Evolutionary conservation across 1,140 invertebrate genomes (phyloP).

Genomic region (Ericerus pela): DNA sequence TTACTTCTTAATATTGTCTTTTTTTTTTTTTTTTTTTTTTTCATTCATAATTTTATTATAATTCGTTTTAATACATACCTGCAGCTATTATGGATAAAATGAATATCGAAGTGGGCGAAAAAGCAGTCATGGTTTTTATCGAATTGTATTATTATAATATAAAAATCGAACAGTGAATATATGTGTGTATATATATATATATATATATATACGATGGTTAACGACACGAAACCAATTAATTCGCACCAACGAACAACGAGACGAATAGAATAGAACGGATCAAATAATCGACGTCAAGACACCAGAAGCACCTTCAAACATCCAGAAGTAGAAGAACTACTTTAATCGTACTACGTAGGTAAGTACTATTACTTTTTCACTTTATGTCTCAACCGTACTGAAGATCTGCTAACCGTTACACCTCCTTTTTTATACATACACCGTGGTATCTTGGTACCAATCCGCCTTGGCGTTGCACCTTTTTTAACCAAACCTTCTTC

Average conservation of each 20-base stretch:
- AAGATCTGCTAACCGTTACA: slow-evolving; percentile 8
- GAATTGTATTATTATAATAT: too few species aligned
- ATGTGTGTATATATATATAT: too few species aligned
- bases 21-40: too few species aligned
- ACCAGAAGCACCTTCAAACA: slow-evolving; percentile 10
- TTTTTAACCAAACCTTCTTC: slow-evolving; percentile 1
- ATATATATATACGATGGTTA: too few species aligned
- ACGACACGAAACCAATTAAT: slow-evolving; percentile 12
- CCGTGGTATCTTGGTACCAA: background rate
- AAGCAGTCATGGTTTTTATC: slow-evolving; percentile 8
- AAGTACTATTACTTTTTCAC: slow-evolving; percentile 9
- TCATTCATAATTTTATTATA: too few species aligned
- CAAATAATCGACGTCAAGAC: slow-evolving; percentile 5
- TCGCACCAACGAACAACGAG: slow-evolving; percentile 3
- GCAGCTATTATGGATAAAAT: slow-evolving; percentile 3
- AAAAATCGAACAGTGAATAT: slow-evolving; percentile 7
- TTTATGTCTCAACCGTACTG: background rate
- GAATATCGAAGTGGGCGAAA: slow-evolving; percentile 3
- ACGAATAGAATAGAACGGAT: slow-evolving; percentile 10
- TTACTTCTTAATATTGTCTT: too few species aligned
- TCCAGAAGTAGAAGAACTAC: slow-evolving; percentile 8
- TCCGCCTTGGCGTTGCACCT: slow-evolving; percentile 2
- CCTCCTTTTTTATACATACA: slow-evolving; percentile 9
- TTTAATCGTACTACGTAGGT: background rate
- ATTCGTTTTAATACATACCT: slow-evolving; percentile 8